A percentile compares a stretch with the other conserved stretches of the same genome.
These are phyloP conservation scores for Cryptophagus acutangulus DNA, from an alignment of 2,888 invertebrate species.

Conservation along the genomic window DNA sequence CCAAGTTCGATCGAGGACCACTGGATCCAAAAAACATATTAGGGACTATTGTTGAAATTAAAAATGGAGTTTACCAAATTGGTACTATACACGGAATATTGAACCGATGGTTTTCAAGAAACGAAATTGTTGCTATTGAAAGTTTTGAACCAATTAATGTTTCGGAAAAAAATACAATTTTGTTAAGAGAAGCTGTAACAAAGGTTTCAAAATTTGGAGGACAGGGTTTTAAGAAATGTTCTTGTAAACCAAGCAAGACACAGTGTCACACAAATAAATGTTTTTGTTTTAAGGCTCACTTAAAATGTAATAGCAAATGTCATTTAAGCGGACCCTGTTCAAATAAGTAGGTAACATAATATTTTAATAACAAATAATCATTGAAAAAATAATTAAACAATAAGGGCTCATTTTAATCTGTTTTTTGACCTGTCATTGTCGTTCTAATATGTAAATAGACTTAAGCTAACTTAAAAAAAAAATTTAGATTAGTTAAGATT, in stretches of 20 bases:
- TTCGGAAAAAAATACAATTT: constrained; percentile 2
- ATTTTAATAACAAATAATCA: too few species aligned
- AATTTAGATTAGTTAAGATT: too few species aligned
- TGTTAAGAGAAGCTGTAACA: background rate
- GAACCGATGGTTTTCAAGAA: constrained; percentile 15
- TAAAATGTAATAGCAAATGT: constrained; percentile 3
- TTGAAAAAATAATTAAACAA: too few species aligned
- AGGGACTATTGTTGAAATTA: constrained; percentile 15
- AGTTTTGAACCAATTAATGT: constrained; percentile 9
- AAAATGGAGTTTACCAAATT: constrained; percentile 15
- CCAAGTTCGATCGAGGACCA: constrained; percentile 14
- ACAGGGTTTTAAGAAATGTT: constrained; percentile 11
- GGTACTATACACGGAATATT: constrained; percentile 11
- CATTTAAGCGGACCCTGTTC: too few species aligned
- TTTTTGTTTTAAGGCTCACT: constrained; percentile 3
- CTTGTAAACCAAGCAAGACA: constrained; percentile 12
- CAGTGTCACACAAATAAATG: constrained; percentile 4
- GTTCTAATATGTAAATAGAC: too few species aligned
- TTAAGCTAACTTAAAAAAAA: too few species aligned
- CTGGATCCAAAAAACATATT: constrained; percentile 19
- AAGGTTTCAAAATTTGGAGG: constrained; percentile 5
- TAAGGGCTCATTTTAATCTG: too few species aligned
- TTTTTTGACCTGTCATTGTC: too few species aligned
- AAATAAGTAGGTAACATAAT: too few species aligned
- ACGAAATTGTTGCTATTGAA: constrained; percentile 6